Evolutionary conservation across 2,888 invertebrate species (phyloP).

Genomic region (Dexiosoma caninum): DNA sequence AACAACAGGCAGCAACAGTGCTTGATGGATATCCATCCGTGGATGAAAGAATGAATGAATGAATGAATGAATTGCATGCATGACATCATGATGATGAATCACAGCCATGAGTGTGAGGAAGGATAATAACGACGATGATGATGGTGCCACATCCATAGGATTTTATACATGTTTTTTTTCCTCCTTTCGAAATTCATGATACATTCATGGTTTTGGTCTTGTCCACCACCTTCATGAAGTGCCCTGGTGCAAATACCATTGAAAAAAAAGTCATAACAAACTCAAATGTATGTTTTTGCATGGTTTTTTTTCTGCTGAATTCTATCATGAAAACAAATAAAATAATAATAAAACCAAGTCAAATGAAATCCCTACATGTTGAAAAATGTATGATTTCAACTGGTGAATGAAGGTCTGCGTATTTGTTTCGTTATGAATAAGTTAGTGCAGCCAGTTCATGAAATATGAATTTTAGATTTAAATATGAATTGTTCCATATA

Average conservation of each 20-base stretch:
- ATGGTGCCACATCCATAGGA: slow-evolving; percentile 13
- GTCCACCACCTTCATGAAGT: background rate
- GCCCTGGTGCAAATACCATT: background rate
- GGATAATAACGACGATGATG: background rate
- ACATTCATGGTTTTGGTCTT: slow-evolving; percentile 12
- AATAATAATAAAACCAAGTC: slow-evolving; percentile 25
- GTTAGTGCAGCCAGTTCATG: slow-evolving; percentile 7
- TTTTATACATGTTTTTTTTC: background rate
- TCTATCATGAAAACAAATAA: background rate
- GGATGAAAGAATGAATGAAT: background rate
- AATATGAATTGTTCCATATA: background rate
- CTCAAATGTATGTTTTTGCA: background rate
- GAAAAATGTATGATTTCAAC: slow-evolving; percentile 11
- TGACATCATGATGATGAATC: slow-evolving; percentile 31
- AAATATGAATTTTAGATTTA: slow-evolving; percentile 32
- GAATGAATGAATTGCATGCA: background rate
- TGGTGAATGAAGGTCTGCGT: background rate
- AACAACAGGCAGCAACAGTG: background rate
- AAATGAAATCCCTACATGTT: slow-evolving; percentile 31
- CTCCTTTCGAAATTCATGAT: slow-evolving; percentile 1
- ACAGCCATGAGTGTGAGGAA: slow-evolving; percentile 11
- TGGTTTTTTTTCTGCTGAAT: background rate
- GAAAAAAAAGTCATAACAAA: slow-evolving; percentile 38
- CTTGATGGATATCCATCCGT: slow-evolving; percentile 37
- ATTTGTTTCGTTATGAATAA: slow-evolving; percentile 2